These are phyloP conservation scores for Lemur catta DNA, from an alignment of 2,797 vertebrate species.

Conservation along the genomic window DNA sequence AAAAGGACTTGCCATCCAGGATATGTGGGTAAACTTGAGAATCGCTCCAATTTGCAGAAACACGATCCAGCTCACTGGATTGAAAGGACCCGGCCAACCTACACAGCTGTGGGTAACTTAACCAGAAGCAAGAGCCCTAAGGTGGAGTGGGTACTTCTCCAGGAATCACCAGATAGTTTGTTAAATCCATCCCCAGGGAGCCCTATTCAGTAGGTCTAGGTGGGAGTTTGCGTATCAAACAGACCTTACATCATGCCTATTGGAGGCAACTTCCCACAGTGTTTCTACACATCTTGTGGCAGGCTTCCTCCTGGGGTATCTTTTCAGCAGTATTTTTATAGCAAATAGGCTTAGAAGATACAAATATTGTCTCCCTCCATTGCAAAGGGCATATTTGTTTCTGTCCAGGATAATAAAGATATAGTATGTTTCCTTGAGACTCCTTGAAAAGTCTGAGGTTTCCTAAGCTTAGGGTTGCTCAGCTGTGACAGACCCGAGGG, in stretches of 20 bases:
- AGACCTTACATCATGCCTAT: neutral
- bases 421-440: neutral
- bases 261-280: neutral
- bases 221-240: neutral
- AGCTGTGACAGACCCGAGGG: neutral
- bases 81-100: neutral
- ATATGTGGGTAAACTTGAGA: no score
- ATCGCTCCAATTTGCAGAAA: neutral
- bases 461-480: neutral
- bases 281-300: neutral
- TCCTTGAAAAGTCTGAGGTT: neutral
- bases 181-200: neutral
- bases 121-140: neutral
- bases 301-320: neutral
- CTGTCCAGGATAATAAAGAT: neutral
- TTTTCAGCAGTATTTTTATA: neutral
- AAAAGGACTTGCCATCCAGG: neutral
- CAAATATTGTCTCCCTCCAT: neutral
- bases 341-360: neutral
- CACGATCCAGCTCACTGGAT: no score
- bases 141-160: neutral
- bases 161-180: neutral
- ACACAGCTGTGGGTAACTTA: neutral
- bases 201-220: no score
- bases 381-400: neutral